These are phyloP conservation scores for Ictidomys tridecemlineatus DNA, from an alignment of 2,113 vertebrate species.

Conservation along the genomic window DNA sequence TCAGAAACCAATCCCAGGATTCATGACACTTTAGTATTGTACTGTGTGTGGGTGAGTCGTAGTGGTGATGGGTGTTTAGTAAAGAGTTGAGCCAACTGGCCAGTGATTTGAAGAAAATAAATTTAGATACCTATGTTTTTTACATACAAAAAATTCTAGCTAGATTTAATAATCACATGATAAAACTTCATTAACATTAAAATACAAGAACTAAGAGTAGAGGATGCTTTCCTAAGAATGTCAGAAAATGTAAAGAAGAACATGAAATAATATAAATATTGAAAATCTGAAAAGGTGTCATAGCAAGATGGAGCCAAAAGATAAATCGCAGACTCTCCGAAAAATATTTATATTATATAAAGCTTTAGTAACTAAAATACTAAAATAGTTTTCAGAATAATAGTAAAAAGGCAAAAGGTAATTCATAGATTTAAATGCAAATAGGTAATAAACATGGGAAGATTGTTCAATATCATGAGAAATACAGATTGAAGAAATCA, in stretches of 20 bases:
- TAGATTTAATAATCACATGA: not conserved
- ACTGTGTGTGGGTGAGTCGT: not conserved
- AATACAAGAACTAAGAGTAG: not conserved
- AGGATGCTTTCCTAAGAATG: not conserved
- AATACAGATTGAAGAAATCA: not conserved
- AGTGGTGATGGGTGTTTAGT: not conserved
- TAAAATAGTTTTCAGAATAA: not conserved
- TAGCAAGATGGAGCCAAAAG: not conserved
- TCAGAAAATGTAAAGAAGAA: not conserved
- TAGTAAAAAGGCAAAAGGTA: not conserved
- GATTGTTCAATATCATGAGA: not conserved
- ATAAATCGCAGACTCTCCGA: not conserved
- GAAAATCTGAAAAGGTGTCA: not conserved
- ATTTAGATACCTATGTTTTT: not conserved
- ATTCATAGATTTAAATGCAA: not conserved
- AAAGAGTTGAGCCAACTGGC: not conserved
- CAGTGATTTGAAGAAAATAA: slow-evolving; percentile 14
- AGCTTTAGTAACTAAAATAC: not conserved
- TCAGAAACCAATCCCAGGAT: not conserved
- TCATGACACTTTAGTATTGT: not conserved
- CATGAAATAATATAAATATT: not conserved
- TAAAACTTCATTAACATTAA: not conserved
- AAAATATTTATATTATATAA: not conserved
- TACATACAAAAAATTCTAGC: not conserved
- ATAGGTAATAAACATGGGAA: not conserved